A percentile compares a stretch with the other conserved stretches of the same genome.
Conservation (phyloP, 1,140 invertebrate species). For the Bradysia coprophila region DNA sequence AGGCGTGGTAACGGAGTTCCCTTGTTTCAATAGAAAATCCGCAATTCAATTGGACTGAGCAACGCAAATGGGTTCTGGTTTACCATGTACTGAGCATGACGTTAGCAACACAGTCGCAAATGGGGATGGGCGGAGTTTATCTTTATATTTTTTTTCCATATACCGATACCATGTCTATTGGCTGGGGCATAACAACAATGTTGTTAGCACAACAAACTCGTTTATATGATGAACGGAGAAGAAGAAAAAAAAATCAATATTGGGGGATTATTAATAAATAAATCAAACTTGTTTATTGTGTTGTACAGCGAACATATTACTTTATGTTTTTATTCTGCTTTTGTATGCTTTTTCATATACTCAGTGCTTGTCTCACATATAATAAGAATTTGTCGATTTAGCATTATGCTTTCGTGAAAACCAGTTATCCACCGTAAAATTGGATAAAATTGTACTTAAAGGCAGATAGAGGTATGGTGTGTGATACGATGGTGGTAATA, state of each 20-base stretch:
- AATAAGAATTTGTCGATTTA: background rate
- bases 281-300: background rate
- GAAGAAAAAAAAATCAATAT: background rate
- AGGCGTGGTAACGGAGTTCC: background rate
- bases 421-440: background rate
- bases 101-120: too few species aligned
- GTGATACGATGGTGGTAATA: too few species aligned
- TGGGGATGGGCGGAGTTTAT: background rate
- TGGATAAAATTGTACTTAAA: background rate
- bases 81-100: background rate
- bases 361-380: background rate
- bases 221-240: background rate
- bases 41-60: background rate
- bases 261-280: background rate
- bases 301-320: background rate
- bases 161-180: background rate
- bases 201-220: background rate
- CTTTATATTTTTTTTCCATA: too few species aligned
- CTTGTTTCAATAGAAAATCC: background rate
- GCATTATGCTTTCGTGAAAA: background rate
- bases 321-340: background rate
- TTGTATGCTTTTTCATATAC: background rate
- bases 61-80: background rate
- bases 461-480: too few species aligned
- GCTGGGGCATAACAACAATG: background rate